A percentile compares a stretch with the other conserved stretches of the same genome.
These are phyloP conservation scores for Stigmatopora nigra DNA, from an alignment of 2,113 vertebrate genomes.

Conservation along the genomic window DNA sequence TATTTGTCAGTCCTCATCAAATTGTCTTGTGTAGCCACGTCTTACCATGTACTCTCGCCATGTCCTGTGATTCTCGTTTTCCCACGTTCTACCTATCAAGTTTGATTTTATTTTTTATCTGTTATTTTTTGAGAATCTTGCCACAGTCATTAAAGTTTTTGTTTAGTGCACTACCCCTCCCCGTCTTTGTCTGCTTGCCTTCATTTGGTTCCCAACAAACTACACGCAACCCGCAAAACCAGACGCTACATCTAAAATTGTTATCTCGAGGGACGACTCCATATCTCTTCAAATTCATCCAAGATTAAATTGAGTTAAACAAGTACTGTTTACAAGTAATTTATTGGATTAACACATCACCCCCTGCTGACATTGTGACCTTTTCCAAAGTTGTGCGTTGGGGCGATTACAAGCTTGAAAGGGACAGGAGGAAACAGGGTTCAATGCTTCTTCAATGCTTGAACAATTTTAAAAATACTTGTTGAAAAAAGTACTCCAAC, in stretches of 20 bases:
- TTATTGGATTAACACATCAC: background rate
- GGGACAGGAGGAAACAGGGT: background rate
- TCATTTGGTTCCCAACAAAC: no score
- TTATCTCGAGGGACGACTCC: background rate
- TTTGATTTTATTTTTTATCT: no score
- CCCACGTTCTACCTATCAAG: no score
- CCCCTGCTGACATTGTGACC: background rate
- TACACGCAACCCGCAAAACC: no score
- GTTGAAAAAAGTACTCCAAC: conserved; percentile 16
- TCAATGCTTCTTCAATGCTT: conserved; percentile 3
- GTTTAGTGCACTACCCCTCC: no score
- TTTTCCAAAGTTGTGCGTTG: background rate
- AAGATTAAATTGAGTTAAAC: background rate
- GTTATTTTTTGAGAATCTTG: no score
- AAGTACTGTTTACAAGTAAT: background rate
- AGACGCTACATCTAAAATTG: background rate
- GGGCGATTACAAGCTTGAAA: background rate
- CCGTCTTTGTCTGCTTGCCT: no score
- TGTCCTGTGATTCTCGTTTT: no score
- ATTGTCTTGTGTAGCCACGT: no score
- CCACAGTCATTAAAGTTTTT: no score
- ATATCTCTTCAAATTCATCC: background rate
- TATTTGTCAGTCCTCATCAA: no score
- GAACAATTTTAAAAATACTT: conserved; percentile 21
- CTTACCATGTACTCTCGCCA: no score